Evolutionary conservation across 2,888 invertebrate species (phyloP), one percentile per base, ranked within the genome.

Genomic region (Drosophila bunnanda): DNA sequence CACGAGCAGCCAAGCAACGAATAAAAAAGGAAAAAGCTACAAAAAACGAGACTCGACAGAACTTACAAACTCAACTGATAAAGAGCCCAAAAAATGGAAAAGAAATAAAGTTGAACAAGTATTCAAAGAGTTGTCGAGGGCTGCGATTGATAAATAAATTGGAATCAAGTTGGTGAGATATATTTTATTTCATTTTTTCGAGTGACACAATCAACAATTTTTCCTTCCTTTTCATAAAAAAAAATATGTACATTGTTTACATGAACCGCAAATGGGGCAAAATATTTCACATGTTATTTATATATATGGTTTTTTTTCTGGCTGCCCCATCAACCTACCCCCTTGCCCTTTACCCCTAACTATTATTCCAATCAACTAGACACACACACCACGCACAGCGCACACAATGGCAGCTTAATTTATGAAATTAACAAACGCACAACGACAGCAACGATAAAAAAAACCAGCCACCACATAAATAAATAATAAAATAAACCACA

Each of bases 361-460:
- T 30, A 52, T 67, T 17, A 44, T 44, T 30, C 66, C 52, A 66
- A 67, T 67, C 67, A 67, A 72, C 64, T 43, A 70, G 46, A 60
- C 39, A 41, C 32, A 32, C 28, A 28, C 36, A 52, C 60, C 57
- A 58, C 67, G 64, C 25, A 25, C 25, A 25, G 52, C 76, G 68
- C 76, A 65, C 54, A 71, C 72, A 75, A 64, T 78, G 69, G 55
- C 71, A 57, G 67, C 84, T 72, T 80, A 80, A 87, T 83, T 83
- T 83, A 89, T 89, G 79, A 89, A 83, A 87, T 83, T 87, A 83
- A 89, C 77, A 79, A 61, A 67, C 59, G 53, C 52, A 75, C 65
- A 73, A 25, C 20, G 57, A 32, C 69, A n/a, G 22, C 60, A 54
- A 69, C 62, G 60, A 75, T 69, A 74, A 64, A 72, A 73, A 64